Evolutionary conservation across 2,888 invertebrate species (phyloP), one percentile per base, ranked within the genome.

Genomic region (Iphiclides podalirius): DNA sequence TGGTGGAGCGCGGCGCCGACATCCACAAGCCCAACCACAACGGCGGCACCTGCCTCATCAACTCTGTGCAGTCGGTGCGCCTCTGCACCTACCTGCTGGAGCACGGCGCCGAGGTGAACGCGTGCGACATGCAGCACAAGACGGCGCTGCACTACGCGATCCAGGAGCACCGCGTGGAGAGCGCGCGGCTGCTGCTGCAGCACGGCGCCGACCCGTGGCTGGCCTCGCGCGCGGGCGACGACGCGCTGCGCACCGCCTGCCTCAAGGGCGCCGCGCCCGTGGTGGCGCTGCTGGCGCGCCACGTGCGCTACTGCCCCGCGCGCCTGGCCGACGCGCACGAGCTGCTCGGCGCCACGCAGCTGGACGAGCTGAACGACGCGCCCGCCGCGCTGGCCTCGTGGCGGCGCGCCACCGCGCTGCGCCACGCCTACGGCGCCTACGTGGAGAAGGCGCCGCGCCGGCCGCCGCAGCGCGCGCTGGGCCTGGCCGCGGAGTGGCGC

Each of bases 131-230:
- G 70, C 96, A 97, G 79, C 93, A 93, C 63, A 97, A 97, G 87
- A 95, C 97, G 54, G 97, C 97, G 47, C 90, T 97, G 66, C 97
- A 97, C 89, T 97, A 98, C 88, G 96, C 97, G n/a, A 95, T 97
- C 63, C 94, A 94, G 67, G 94, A 95, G 79, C 94, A 94, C 70
- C 92, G 92, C 64, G 90, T 94, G 63, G 96, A 96, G 79, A 95
- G 96, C 2, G 95, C 95, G 38, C 93, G 94, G 64, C 85, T 97
- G 57, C 83, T 98, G 52, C 82, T 98, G 52, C 92, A 93, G 53
- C 90, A 93, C 79, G 95, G 95, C 53, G 96, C 97, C 1, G 92
- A 95, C 87, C 94, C 95, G 28, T 90, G 89, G 70, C 91, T 94
- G 15, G 90, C 90, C 55, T 95, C 95, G 60, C 91, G 95, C 60